Base-by-base conservation (phyloP, 2,888 invertebrate species). In the Agrilus biguttatus region DNA sequence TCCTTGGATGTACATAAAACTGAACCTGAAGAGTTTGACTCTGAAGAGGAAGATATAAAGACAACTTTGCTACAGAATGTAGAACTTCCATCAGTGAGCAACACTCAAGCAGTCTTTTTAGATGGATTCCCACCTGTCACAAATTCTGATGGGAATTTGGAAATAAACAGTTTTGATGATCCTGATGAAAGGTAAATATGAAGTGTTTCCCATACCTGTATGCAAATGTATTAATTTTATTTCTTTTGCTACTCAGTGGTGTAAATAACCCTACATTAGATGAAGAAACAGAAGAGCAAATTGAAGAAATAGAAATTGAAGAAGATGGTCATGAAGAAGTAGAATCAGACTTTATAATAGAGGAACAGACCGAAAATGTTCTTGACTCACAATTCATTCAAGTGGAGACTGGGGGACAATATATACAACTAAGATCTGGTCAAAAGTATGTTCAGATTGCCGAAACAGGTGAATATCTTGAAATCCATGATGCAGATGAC, bases 81-180 rank as follows among this genome's bases (percentile, higher is more conserved):
- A 42, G 14, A 28, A 10, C 28, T 28, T 10, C 28, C 28, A 28
- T 28, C 28, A 28, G 28, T 10, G 28, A 10, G 28, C 28, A 28
- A 5, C 10, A 28, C 2, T 28, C 28, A 10, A 5, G 7, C 28
- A 10, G 10, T 28, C 10, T 28, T 28, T 28, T 28, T 28, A 28
- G 28, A 28, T 28, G 28, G 28, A 28, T 28, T 28, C 10, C 28
- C 28, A 28, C 28, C 28, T 10, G 28, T 10, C 28, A 28, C 47
- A 40, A 55, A 54, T 41, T 54, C 56, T 8, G 56, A 56, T 51
- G 56, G 56, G 14, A 53, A 54, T 41, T 47, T 56, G 40, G 49
- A 54, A 44, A 55, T 55, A 33, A 53, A 51, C 41, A 51, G 51
- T 10, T 49, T 51, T 37, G 45, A 44, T 40, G 40, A 34, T 39